phyloP scores from a whole-genome alignment of 2,113 vertebrate genomes.

The Dendropsophus ebraccatus region DNA sequence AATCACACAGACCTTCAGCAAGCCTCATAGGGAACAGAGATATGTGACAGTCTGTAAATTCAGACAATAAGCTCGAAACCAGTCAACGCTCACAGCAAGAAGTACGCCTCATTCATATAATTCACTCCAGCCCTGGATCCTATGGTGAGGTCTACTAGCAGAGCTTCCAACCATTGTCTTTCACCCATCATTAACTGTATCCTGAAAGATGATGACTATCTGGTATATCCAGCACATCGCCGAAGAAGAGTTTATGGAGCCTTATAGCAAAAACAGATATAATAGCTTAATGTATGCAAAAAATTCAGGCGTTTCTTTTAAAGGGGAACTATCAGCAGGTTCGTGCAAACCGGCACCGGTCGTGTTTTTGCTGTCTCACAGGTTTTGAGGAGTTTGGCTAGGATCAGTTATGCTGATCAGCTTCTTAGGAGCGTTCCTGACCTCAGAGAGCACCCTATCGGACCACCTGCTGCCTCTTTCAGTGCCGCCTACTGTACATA shows the following conservation, averaged over 20 bases:
- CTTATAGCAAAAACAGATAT: neutral
- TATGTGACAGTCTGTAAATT: slow-evolving; percentile 54
- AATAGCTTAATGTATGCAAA: neutral
- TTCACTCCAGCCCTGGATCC: neutral
- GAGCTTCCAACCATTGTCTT: neutral
- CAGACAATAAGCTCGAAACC: slow-evolving; percentile 50
- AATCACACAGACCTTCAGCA: slow-evolving; percentile 29
- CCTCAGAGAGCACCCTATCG: no score
- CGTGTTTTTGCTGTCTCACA: no score
- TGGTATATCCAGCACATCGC: neutral
- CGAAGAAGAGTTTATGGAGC: neutral
- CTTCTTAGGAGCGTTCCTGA: no score
- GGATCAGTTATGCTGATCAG: no score
- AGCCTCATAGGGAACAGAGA: slow-evolving; percentile 27
- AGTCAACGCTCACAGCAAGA: slow-evolving; percentile 27
- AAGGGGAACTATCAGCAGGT: no score
- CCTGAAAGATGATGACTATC: neutral
- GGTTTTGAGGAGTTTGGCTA: no score
- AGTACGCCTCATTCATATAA: neutral
- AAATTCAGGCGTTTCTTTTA: no score
- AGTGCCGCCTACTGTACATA: no score
- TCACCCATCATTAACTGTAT: neutral
- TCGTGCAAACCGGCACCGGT: no score
- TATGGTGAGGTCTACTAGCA: neutral
- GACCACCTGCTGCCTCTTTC: no score